Conservation (phyloP, 2,888 invertebrate genomes). For the Bruchidius siliquastri region DNA sequence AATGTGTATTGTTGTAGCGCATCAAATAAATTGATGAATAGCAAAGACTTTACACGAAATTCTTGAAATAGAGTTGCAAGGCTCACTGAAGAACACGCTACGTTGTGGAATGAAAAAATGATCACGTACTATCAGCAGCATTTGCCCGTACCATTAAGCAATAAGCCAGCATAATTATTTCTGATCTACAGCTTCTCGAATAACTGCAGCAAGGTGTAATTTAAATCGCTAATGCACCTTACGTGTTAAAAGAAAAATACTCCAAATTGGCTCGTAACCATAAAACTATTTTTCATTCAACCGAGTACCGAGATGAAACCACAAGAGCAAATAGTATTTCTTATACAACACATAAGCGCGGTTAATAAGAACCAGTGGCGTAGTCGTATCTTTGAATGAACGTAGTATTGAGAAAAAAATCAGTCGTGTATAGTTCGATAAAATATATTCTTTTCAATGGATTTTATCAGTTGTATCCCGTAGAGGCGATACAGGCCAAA, state of each 20-base stretch:
- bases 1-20: neutral
- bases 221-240: slow-evolving; percentile 15
- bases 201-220: slow-evolving; percentile 15
- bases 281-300: neutral
- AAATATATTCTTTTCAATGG: too few relatives aligned
- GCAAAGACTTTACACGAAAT: too few relatives aligned
- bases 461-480: too few relatives aligned
- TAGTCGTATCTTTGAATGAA: too few relatives aligned
- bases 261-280: neutral
- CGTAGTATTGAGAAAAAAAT: too few relatives aligned
- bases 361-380: neutral
- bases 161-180: slow-evolving; percentile 15
- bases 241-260: neutral
- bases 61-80: neutral
- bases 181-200: slow-evolving; percentile 13
- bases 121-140: slow-evolving; percentile 18
- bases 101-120: slow-evolving; percentile 6
- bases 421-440: too few relatives aligned
- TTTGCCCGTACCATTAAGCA: slow-evolving; percentile 16
- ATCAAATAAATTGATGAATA: too few relatives aligned
- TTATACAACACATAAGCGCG: neutral
- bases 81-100: neutral
- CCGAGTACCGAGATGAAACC: neutral
- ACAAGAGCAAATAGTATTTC: neutral
- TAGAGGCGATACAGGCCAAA: too few relatives aligned